A percentile compares a stretch with the other conserved stretches of the same genome.
phyloP scores from a whole-genome alignment of 2,113 vertebrate species.

The Seriola quinqueradiata region DNA sequence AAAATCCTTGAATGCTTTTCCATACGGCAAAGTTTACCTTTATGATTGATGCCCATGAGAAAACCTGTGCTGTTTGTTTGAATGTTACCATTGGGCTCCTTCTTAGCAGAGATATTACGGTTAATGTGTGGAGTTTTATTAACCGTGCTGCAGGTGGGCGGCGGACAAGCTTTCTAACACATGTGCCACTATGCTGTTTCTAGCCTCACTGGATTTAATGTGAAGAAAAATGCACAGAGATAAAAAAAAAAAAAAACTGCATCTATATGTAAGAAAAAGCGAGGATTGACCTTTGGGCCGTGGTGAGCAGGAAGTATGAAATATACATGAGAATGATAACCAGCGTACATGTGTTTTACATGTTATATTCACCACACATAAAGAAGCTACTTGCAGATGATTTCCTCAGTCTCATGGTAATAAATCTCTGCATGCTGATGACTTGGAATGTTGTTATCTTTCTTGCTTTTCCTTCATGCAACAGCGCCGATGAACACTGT shows the following conservation, averaged over 20 bases:
- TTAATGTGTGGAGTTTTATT: constrained; percentile 64
- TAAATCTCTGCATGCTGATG: neutral
- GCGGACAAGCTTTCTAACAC: constrained; percentile 70
- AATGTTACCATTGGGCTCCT: constrained; percentile 60
- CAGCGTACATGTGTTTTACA: neutral
- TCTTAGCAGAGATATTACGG: constrained; percentile 49
- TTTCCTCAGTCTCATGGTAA: neutral
- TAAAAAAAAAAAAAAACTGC: neutral
- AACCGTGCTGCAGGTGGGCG: constrained; percentile 65
- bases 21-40: constrained; percentile 56
- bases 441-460: neutral
- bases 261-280: neutral
- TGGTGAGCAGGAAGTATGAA: neutral
- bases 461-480: constrained; percentile 13
- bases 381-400: neutral
- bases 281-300: neutral
- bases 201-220: constrained; percentile 12
- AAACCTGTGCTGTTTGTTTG: constrained; percentile 33
- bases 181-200: constrained; percentile 48
- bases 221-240: neutral
- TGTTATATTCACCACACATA: neutral
- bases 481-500: neutral
- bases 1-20: constrained; percentile 76
- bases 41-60: constrained; percentile 69
- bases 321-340: neutral